A percentile compares a stretch with the other conserved stretches of the same genome.
phyloP scores from a whole-genome alignment of 2,113 vertebrate species.

The Lamprotornis superbus region DNA sequence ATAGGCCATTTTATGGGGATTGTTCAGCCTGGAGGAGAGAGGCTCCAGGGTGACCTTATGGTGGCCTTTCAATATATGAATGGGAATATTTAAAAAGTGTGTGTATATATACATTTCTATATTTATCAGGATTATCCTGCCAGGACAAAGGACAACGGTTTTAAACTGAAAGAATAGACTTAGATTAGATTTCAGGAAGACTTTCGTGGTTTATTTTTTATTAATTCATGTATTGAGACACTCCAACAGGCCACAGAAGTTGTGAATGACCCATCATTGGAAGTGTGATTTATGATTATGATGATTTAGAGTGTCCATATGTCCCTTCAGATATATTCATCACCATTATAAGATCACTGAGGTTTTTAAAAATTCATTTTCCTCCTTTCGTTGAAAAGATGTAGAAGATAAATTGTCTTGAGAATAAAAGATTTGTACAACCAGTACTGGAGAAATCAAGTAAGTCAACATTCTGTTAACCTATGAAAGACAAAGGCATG shows the following conservation, averaged over 20 bases:
- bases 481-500: neutral
- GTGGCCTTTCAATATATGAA: neutral
- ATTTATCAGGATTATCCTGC: neutral
- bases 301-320: neutral
- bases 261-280: neutral
- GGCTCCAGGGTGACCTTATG: neutral
- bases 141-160: neutral
- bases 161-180: neutral
- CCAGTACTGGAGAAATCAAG: neutral
- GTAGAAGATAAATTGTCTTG: neutral
- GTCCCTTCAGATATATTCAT: neutral
- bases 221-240: neutral
- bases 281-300: neutral
- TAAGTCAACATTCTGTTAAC: neutral
- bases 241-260: neutral
- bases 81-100: neutral
- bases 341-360: neutral
- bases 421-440: neutral
- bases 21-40: neutral
- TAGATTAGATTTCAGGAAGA: neutral
- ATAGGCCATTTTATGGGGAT: neutral
- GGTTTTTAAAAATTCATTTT: neutral
- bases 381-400: neutral
- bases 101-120: neutral
- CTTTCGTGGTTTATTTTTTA: too few species aligned